These are phyloP conservation scores for Pocillopora meandrina DNA, from an alignment of 92 coral and sea anemone species.

Conservation along the genomic window DNA sequence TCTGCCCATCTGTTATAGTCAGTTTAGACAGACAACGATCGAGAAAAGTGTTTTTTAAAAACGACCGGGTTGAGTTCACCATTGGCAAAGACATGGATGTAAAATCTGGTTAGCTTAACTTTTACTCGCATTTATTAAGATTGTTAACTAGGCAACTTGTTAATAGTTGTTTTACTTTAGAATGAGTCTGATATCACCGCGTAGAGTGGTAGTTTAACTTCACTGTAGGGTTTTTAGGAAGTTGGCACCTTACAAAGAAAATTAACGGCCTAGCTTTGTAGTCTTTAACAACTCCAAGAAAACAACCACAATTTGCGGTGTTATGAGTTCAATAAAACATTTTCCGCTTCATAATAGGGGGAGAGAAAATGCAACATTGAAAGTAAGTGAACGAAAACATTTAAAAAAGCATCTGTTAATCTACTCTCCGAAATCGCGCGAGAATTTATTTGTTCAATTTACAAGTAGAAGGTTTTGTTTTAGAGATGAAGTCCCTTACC, in stretches of 20 bases:
- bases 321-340: neutral
- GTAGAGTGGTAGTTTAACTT: conserved; percentile 5
- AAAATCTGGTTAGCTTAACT: conserved; percentile 21
- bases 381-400: neutral
- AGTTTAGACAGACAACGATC: neutral
- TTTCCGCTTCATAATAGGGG: neutral
- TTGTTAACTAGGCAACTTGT: conserved; percentile 32
- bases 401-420: neutral
- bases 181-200: conserved; percentile 8
- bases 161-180: neutral
- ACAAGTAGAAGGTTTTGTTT: neutral
- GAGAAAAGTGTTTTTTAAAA: neutral
- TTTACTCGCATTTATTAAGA: neutral
- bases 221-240: neutral
- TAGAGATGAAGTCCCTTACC: no score
- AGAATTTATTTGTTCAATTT: neutral
- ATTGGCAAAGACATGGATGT: conserved; percentile 2
- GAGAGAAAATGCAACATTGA: neutral
- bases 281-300: neutral
- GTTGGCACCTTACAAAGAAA: neutral
- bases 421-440: neutral
- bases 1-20: conserved; percentile 22
- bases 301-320: neutral
- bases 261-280: neutral
- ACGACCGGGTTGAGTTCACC: neutral